Conservation (phyloP, 2,797 vertebrate genomes). For the Acanthurus lineatus region DNA sequence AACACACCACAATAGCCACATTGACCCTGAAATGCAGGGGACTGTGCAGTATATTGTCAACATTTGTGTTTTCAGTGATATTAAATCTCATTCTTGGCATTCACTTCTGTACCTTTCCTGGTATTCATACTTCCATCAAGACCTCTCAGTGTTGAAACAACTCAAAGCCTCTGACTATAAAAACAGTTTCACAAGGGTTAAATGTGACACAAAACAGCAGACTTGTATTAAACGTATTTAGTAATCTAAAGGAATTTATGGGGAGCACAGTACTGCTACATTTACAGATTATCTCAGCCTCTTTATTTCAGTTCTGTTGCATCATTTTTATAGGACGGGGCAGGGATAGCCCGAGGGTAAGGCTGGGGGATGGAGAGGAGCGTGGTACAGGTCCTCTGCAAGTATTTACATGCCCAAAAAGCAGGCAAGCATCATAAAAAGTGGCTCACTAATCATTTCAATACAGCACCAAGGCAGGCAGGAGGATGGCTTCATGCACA, state of each 20-base stretch:
- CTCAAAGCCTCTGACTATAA: conserved; percentile 7
- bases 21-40: background rate
- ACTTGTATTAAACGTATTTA: conserved; percentile 52
- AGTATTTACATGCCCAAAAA: conserved; percentile 77
- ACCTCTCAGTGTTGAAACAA: background rate
- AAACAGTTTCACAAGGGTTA: conserved; percentile 35
- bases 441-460: conserved; percentile 83
- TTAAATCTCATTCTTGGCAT: too few relatives aligned
- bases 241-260: conserved; percentile 72
- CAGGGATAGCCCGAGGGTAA: conserved; percentile 72
- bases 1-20: background rate
- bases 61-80: background rate
- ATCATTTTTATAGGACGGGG: conserved; percentile 75
- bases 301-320: conserved; percentile 75
- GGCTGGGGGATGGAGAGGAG: conserved; percentile 71
- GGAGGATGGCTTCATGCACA: conserved; percentile 56
- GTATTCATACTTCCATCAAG: background rate
- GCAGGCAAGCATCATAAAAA: conserved; percentile 79
- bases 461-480: conserved; percentile 60
- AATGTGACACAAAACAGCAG: conserved; percentile 57
- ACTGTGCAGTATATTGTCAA: background rate
- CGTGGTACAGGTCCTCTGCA: conserved; percentile 66
- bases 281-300: conserved; percentile 73
- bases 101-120: background rate
- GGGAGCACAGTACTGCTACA: conserved; percentile 56